Conservation (phyloP, 1,140 invertebrate species). For the Colletes gigas region DNA sequence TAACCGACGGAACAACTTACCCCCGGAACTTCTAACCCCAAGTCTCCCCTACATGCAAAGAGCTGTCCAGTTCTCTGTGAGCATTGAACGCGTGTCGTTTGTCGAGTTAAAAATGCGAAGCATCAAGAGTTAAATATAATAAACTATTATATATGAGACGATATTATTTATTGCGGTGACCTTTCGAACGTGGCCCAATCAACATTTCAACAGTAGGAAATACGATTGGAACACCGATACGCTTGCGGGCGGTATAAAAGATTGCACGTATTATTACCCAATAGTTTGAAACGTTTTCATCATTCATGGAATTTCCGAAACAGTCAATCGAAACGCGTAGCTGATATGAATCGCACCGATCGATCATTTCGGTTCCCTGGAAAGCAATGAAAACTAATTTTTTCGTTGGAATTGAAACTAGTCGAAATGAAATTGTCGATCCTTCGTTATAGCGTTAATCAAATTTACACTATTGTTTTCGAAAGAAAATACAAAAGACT, state of each 20-base stretch:
- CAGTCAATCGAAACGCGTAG: conserved; percentile 17
- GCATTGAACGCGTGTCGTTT: no score
- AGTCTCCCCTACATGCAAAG: no score
- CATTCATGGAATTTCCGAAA: conserved; percentile 23
- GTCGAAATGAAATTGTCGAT: no score
- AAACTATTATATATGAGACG: no score
- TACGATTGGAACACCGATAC: conserved; percentile 27
- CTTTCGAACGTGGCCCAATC: no score
- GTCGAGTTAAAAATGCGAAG: no score
- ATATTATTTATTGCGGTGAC: no score
- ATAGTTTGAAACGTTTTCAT: conserved; percentile 32
- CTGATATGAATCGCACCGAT: conserved; percentile 18
- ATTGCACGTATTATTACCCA: conserved; percentile 4
- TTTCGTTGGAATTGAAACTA: background rate
- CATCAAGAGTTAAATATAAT: no score
- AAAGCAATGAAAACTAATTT: conserved; percentile 1
- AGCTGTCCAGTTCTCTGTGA: no score
- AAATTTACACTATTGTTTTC: background rate
- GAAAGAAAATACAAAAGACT: background rate
- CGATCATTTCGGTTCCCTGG: conserved; percentile 3
- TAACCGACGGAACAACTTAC: no score
- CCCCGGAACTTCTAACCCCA: no score
- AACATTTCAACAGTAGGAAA: background rate
- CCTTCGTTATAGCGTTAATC: background rate
- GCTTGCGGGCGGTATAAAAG: conserved; percentile 1